These are phyloP conservation scores for Myotis yumanensis DNA, from an alignment of 2,113 vertebrate genomes.

Conservation along the genomic window DNA sequence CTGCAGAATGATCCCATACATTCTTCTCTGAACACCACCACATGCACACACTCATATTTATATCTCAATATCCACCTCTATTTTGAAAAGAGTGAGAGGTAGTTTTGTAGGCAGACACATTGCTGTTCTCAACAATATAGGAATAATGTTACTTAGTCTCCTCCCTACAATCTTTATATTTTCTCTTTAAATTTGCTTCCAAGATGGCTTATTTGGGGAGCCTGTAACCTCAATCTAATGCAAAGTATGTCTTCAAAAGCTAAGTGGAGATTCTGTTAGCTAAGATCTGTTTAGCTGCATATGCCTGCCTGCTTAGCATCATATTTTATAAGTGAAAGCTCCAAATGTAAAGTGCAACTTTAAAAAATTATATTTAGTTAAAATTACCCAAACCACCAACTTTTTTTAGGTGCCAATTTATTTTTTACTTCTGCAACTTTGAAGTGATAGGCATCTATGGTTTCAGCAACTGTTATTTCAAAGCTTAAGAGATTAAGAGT, in stretches of 20 bases:
- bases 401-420: slow-evolving; percentile 43
- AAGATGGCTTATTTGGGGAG: background rate
- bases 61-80: background rate
- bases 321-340: slow-evolving; percentile 10
- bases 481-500: slow-evolving; percentile 24
- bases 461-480: slow-evolving; percentile 51
- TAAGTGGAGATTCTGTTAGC: background rate
- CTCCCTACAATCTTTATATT: background rate
- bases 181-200: background rate
- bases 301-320: background rate
- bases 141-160: background rate
- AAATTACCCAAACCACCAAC: background rate
- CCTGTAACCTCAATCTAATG: background rate
- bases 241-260: slow-evolving; percentile 13
- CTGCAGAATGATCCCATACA: background rate
- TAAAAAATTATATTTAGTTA: slow-evolving; percentile 46
- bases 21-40: background rate
- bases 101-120: background rate
- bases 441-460: background rate
- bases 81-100: background rate
- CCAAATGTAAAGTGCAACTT: slow-evolving; percentile 6
- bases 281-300: background rate
- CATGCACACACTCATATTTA: background rate
- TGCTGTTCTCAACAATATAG: background rate
- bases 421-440: slow-evolving; percentile 37